phyloP scores from a whole-genome alignment of 2,113 vertebrate genomes.

The Rhombomys opimus region DNA sequence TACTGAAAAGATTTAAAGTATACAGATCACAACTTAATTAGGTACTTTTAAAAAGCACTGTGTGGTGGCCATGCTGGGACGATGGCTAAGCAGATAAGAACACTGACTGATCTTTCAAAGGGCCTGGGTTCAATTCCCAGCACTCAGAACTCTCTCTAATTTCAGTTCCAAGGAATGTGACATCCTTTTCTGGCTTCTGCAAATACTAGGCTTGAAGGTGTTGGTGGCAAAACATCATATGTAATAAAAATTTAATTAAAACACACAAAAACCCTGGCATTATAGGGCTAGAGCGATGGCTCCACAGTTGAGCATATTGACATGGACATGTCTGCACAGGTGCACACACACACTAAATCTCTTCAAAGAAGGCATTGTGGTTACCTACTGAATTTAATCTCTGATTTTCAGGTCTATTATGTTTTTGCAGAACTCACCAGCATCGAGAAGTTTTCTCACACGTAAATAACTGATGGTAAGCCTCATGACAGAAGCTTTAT shows the following conservation, averaged over 20 bases:
- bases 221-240: background rate
- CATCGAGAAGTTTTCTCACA: constrained; percentile 93
- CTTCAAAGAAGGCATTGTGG: background rate
- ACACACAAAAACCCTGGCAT: background rate
- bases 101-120: background rate
- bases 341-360: background rate
- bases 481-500: constrained; percentile 99
- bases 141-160: background rate
- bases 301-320: background rate
- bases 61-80: background rate
- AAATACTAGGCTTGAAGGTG: background rate
- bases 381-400: constrained; percentile 50
- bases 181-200: background rate
- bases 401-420: constrained; percentile 10
- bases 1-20: background rate
- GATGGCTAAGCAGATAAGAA: background rate
- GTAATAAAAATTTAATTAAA: background rate
- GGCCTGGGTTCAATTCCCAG: background rate
- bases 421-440: constrained; percentile 84
- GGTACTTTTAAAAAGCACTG: background rate
- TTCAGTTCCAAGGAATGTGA: background rate
- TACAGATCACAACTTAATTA: background rate
- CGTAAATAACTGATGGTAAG: constrained; percentile 98
- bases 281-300: background rate
- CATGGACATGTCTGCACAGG: background rate